These are phyloP conservation scores for Nemotelus nigrinus DNA, from an alignment of 2,888 invertebrate genomes.

Conservation along the genomic window DNA sequence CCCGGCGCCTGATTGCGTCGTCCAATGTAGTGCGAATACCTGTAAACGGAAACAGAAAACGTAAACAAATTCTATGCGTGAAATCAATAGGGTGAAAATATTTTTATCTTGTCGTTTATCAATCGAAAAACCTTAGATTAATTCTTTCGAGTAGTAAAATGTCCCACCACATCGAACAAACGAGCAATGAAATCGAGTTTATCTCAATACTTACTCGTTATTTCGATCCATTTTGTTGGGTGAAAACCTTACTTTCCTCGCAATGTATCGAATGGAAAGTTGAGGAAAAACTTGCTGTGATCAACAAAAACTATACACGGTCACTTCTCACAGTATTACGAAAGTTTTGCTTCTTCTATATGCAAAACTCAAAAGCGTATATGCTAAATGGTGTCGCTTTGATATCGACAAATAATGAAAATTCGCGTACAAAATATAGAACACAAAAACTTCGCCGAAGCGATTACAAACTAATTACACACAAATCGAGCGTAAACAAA, in stretches of 20 bases:
- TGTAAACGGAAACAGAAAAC: conserved; percentile 47
- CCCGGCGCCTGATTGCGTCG: conserved; percentile 60
- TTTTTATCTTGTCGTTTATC: too few relatives aligned
- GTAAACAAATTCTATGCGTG: background rate
- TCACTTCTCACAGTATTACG: too few relatives aligned
- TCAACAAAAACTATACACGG: too few relatives aligned
- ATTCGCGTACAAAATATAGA: conserved; percentile 3
- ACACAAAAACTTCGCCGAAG: background rate
- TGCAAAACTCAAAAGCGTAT: too few relatives aligned
- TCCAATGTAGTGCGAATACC: conserved; percentile 58
- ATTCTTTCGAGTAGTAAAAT: too few relatives aligned
- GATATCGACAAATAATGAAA: background rate
- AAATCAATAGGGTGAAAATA: background rate
- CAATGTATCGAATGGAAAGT: too few relatives aligned
- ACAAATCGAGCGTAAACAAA: background rate
- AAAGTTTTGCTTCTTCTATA: too few relatives aligned
- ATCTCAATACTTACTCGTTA: conserved; percentile 33
- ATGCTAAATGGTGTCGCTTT: too few relatives aligned
- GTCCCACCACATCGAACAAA: background rate
- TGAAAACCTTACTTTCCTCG: background rate
- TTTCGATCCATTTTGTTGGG: conserved; percentile 39
- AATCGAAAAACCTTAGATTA: too few relatives aligned
- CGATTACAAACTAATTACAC: background rate
- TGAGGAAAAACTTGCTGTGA: too few relatives aligned
- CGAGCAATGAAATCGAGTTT: background rate